These are phyloP conservation scores for Acholoe squamosa DNA, from an alignment of 2,888 invertebrate genomes.

Conservation along the genomic window DNA sequence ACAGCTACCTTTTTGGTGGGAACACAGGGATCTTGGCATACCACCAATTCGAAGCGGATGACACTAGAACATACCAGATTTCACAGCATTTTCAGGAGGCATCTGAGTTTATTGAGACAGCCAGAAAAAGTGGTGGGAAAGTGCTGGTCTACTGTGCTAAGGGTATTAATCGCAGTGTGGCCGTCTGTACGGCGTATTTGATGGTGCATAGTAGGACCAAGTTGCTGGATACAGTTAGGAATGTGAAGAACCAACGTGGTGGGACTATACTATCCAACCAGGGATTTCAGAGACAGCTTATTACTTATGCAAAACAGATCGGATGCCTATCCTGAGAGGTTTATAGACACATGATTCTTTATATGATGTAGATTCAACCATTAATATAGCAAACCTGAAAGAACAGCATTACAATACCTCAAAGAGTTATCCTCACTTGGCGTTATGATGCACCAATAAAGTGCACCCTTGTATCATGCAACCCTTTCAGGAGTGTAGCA, in stretches of 20 bases:
- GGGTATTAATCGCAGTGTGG: slow-evolving; percentile 70
- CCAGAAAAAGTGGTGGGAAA: slow-evolving; percentile 63
- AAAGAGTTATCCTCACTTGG: no score
- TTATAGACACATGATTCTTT: no score
- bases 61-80: slow-evolving; percentile 19
- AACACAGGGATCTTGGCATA: slow-evolving; percentile 53
- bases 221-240: slow-evolving; percentile 65
- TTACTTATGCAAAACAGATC: slow-evolving; percentile 66
- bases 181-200: slow-evolving; percentile 70
- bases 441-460: no score
- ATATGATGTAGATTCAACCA: no score
- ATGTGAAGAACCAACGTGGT: slow-evolving; percentile 65
- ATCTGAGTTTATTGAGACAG: slow-evolving; percentile 16
- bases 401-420: no score
- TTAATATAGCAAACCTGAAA: no score
- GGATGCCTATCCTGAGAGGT: neutral
- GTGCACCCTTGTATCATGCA: no score
- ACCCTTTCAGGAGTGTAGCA: no score
- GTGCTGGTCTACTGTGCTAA: slow-evolving; percentile 70
- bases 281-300: slow-evolving; percentile 69
- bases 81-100: slow-evolving; percentile 61
- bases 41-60: slow-evolving; percentile 49
- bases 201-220: slow-evolving; percentile 64
- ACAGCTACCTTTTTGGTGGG: slow-evolving; percentile 19
- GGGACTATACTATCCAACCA: slow-evolving; percentile 69